A percentile compares a stretch with the other conserved stretches of the same genome.
Conservation (phyloP, 2,888 invertebrate species). For the Uropetala carovei region DNA sequence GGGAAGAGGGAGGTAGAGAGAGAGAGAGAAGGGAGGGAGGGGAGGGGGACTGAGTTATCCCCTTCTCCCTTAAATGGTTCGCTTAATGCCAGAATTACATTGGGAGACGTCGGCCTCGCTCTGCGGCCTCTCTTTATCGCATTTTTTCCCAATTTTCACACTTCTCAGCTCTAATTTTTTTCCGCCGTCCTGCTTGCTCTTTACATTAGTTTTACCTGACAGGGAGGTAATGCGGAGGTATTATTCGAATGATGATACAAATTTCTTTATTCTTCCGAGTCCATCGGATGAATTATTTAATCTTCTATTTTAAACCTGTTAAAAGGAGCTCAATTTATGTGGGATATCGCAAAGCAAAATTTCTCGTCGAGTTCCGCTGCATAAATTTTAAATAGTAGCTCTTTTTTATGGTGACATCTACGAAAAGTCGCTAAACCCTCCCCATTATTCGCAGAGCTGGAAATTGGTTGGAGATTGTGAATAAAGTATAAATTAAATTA, state of each 20-base stretch:
- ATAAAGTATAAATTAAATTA: too few relatives aligned
- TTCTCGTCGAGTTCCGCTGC: too few relatives aligned
- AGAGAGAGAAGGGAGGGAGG: neutral
- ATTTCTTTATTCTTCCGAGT: neutral
- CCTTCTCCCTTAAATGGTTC: constrained; percentile 33
- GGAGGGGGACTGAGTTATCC: neutral
- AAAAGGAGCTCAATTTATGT: too few relatives aligned
- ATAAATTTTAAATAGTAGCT: too few relatives aligned
- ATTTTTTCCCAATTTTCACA: constrained; percentile 58
- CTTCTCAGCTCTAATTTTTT: constrained; percentile 7
- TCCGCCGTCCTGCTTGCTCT: neutral
- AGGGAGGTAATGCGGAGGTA: neutral
- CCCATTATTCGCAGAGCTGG: too few relatives aligned
- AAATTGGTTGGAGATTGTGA: too few relatives aligned
- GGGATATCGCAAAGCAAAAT: too few relatives aligned
- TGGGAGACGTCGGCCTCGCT: constrained; percentile 32
- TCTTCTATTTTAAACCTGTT: too few relatives aligned
- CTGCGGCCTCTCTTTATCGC: constrained; percentile 36
- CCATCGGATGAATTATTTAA: too few relatives aligned
- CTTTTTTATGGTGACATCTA: too few relatives aligned
- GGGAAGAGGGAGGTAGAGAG: neutral
- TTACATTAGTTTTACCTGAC: neutral
- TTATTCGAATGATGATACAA: neutral
- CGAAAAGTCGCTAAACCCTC: too few relatives aligned
- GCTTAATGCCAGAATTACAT: constrained; percentile 60